A percentile compares a stretch with the other conserved stretches of the same genome.
phyloP scores from a whole-genome alignment of 2,888 invertebrate genomes.

The Napeogenes inachia region DNA sequence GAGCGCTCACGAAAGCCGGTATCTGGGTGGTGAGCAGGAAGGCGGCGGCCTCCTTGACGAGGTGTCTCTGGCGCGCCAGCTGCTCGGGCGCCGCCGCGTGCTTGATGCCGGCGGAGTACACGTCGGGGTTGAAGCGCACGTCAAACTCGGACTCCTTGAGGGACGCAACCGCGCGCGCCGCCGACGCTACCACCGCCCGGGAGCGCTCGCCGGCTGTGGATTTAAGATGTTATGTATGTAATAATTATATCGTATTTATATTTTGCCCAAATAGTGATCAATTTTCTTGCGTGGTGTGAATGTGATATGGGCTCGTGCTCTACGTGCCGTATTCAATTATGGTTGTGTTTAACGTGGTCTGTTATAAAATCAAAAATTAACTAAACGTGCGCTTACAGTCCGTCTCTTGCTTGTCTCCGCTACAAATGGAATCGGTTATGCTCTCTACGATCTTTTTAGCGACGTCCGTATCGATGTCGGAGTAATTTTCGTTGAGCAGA shows the following conservation, averaged over 20 bases:
- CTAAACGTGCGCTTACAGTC: slow-evolving; percentile 58
- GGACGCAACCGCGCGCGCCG: slow-evolving; percentile 94
- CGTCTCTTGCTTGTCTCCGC: slow-evolving; percentile 85
- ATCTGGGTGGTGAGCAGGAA: slow-evolving; percentile 96
- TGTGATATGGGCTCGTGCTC: no score
- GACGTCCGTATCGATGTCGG: slow-evolving; percentile 85
- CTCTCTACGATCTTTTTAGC: slow-evolving; percentile 95
- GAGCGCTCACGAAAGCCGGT: slow-evolving; percentile 89
- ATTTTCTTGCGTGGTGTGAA: no score
- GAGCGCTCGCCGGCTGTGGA: slow-evolving; percentile 84
- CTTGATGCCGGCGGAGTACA: slow-evolving; percentile 95
- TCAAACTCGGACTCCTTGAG: slow-evolving; percentile 97
- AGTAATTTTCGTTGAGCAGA: slow-evolving; percentile 66
- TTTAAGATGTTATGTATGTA: no score
- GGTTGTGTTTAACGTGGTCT: no score
- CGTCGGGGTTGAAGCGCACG: slow-evolving; percentile 98
- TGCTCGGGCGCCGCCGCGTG: slow-evolving; percentile 84
- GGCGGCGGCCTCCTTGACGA: slow-evolving; percentile 96
- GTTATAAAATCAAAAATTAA: no score
- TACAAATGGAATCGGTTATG: slow-evolving; percentile 86
- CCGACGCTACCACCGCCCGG: slow-evolving; percentile 91
- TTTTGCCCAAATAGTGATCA: no score
- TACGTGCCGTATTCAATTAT: no score
- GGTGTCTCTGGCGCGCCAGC: slow-evolving; percentile 88
- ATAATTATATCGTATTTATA: no score